These are phyloP conservation scores for Alauda arvensis DNA, from an alignment of 2,797 vertebrate genomes.

Conservation along the genomic window DNA sequence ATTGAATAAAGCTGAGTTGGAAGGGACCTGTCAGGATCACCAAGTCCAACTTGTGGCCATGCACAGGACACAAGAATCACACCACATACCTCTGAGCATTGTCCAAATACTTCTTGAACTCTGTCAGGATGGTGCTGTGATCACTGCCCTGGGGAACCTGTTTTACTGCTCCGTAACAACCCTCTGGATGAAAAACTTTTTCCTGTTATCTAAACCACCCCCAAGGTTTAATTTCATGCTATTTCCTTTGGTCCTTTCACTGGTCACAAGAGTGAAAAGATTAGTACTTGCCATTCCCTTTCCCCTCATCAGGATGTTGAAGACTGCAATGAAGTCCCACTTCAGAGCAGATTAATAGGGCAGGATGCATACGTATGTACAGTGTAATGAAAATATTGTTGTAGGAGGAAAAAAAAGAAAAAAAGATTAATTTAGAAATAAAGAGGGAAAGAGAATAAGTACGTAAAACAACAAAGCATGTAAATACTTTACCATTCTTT, in stretches of 20 bases:
- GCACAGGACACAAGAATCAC: not conserved
- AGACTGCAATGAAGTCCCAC: not conserved
- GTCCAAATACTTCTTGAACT: not conserved
- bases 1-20: not conserved
- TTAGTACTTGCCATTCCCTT: not conserved
- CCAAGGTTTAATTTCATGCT: not conserved
- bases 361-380: not conserved
- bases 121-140: not conserved
- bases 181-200: not conserved
- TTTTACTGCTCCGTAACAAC: not conserved
- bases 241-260: not conserved
- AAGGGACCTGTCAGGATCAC: not conserved
- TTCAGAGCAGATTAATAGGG: not conserved
- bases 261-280: not conserved
- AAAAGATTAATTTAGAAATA: not conserved
- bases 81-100: not conserved
- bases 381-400: not conserved
- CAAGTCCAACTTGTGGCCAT: not conserved
- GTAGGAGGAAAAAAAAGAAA: not conserved
- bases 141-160: not conserved
- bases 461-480: not conserved
- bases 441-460: not conserved
- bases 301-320: not conserved
- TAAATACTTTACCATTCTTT: not conserved
- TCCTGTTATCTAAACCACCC: not conserved